Base-by-base conservation (phyloP, 2,888 invertebrate genomes). In the Caenorhabditis sulstoni region DNA sequence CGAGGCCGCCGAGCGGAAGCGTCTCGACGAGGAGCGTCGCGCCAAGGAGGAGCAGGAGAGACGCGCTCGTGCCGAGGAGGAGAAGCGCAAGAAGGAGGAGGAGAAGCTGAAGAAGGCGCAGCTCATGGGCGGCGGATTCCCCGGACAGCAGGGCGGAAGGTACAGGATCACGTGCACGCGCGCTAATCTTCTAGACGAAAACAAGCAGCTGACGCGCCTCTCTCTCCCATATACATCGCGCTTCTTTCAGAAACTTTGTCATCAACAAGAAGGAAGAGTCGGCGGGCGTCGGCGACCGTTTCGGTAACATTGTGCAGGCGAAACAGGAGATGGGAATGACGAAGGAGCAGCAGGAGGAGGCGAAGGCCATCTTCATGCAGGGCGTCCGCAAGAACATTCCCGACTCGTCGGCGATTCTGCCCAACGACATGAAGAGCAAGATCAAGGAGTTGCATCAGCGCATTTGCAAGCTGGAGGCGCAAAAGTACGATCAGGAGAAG, bases 331-430 rank as follows among this genome's bases (percentile, higher is more conserved):
- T 97, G 92, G 95, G 95, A 93, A 98, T 99, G 94, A 97, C 98
- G 92, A 98, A 96, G 93, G 99, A 99, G 92, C 98, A 99, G 92
- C 93, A 98, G 91, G 98, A 97, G 91, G 97, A 97, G 91, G 97
- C 98, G 92, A 99, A 99, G 78, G 58, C 66, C 58, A 81, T 57
- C 29, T 81, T 81, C 81, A 65, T 84, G 74, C 52, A 44, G 22
- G 66, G 68, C 20, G 55, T 81, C 44, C 68, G 70, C 47, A 74
- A 78, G 53, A 70, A 58, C 29, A 81, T 82, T 59, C 67, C 76
- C n/a, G 77, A 71, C 18, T 59, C 70, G n/a, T 68, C 78, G 7
- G 59, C 66, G 14, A 81, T 81, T 41, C 68, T 78, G 50, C 78
- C 81, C 29, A 70, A 77, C 37, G 88, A 88, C 16, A 55, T 87